Conservation (phyloP, 1,140 invertebrate species). For the Neodiprion fabricii region DNA sequence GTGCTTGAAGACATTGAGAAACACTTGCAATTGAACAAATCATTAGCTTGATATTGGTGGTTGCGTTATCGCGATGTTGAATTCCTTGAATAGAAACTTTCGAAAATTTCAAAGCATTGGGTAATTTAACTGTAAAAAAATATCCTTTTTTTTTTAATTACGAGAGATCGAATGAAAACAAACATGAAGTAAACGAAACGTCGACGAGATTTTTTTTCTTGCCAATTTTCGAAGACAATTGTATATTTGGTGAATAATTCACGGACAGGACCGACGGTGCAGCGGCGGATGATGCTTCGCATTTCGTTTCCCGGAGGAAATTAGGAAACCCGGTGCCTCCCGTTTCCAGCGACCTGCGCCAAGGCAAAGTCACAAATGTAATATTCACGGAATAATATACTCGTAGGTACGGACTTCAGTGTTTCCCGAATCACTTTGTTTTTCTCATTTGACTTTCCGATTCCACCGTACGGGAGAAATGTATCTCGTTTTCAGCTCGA, state of each 20-base stretch:
- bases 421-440: slow-evolving; percentile 14
- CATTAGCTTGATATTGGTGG: slow-evolving; percentile 4
- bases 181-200: slow-evolving; percentile 22
- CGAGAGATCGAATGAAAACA: background rate
- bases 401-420: slow-evolving; percentile 15
- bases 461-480: background rate
- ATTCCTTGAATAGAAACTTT: no score
- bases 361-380: slow-evolving; percentile 54
- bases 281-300: slow-evolving; percentile 43
- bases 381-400: slow-evolving; percentile 59
- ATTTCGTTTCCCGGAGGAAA: slow-evolving; percentile 59
- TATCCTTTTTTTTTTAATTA: no score
- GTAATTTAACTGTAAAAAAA: no score
- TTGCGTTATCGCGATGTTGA: background rate
- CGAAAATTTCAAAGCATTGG: no score
- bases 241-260: slow-evolving; percentile 44
- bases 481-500: slow-evolving; percentile 1
- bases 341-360: background rate
- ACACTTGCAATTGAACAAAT: slow-evolving; percentile 13
- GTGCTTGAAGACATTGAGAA: slow-evolving; percentile 16
- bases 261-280: slow-evolving; percentile 22
- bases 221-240: slow-evolving; percentile 35
- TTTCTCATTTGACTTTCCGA: slow-evolving; percentile 20
- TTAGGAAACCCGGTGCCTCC: slow-evolving; percentile 47
- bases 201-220: slow-evolving; percentile 16